These are phyloP conservation scores for Yponomeuta evonymella DNA, from an alignment of 2,888 invertebrate species.

Conservation along the genomic window DNA sequence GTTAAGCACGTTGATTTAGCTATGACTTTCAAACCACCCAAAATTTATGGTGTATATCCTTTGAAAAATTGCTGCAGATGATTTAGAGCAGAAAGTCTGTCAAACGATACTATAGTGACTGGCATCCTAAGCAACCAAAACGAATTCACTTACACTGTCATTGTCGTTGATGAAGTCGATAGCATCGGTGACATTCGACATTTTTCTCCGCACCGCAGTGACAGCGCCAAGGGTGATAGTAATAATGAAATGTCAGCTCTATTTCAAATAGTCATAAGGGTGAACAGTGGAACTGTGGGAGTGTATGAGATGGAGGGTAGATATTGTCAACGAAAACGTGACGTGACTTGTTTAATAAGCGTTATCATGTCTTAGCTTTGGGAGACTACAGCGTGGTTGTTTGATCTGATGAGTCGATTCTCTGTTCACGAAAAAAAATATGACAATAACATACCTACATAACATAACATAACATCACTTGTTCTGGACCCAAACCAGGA, in stretches of 20 bases:
- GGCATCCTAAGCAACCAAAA: not conserved
- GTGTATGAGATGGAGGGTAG: conserved; percentile 57
- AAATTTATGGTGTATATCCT: no score
- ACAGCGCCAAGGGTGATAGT: not conserved
- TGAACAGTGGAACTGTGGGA: conserved; percentile 14
- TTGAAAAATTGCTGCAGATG: no score
- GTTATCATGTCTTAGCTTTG: conserved; percentile 55
- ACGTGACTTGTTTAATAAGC: conserved; percentile 69
- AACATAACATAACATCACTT: no score
- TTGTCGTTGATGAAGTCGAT: conserved; percentile 12
- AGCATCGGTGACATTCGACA: conserved; percentile 14
- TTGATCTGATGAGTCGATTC: conserved; percentile 7
- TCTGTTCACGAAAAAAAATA: no score
- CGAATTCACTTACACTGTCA: conserved; percentile 15
- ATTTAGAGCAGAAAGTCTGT: no score
- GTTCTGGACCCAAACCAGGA: no score
- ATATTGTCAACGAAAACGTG: conserved; percentile 52
- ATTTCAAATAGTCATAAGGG: conserved; percentile 12
- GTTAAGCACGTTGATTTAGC: no score
- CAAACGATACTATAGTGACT: no score
- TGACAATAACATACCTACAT: no score
- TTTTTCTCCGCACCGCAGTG: conserved; percentile 11
- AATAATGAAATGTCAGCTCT: not conserved
- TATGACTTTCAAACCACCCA: no score
- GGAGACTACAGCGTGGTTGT: conserved; percentile 13